Conservation (phyloP, 1,140 invertebrate genomes). For the Apolygus lucorum region DNA sequence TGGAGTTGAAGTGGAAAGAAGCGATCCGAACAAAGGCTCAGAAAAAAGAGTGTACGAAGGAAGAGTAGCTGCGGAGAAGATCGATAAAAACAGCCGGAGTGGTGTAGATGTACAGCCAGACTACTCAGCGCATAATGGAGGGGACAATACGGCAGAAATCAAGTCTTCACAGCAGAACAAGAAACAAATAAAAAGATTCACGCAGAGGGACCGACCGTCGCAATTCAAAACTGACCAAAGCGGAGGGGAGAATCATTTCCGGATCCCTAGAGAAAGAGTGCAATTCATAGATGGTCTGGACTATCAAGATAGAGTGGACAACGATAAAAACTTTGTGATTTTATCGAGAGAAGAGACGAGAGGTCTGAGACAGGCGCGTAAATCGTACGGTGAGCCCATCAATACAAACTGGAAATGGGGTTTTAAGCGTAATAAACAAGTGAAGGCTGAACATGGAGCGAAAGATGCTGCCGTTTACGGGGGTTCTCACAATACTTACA, state of each 20-base stretch:
- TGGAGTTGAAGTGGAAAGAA: neutral
- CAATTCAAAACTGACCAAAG: neutral
- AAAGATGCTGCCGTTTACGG: neutral
- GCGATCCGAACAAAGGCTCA: neutral
- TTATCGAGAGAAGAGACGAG: neutral
- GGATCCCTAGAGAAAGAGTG: no score
- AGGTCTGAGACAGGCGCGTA: neutral
- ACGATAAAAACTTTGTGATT: neutral
- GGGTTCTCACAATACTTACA: neutral
- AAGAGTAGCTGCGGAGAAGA: neutral
- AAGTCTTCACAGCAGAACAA: no score
- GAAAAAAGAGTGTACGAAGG: neutral
- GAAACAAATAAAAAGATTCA: neutral
- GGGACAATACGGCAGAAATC: neutral
- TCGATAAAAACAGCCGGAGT: neutral
- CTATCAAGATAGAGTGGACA: neutral
- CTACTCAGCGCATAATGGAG: neutral
- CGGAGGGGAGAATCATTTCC: neutral
- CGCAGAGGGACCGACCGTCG: neutral
- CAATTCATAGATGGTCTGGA: neutral
- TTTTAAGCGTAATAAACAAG: neutral
- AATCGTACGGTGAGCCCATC: neutral
- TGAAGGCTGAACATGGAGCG: neutral
- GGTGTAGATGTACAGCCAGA: no score
- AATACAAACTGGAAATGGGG: neutral